Conservation (phyloP, 2,888 invertebrate genomes). For the Ormyrus nitidulus region DNA sequence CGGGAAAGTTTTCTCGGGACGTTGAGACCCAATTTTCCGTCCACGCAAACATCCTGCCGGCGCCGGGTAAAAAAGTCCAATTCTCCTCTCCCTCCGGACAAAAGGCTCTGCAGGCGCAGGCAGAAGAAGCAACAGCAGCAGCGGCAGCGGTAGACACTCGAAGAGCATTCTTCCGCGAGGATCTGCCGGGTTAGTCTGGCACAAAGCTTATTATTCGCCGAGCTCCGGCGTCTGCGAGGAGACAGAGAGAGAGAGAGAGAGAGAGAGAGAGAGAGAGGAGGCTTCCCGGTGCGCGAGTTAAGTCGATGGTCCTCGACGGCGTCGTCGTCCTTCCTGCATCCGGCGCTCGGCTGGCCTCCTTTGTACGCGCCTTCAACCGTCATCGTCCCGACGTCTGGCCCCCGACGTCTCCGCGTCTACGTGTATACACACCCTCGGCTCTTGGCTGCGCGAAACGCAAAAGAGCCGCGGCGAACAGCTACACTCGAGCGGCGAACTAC, state of each 20-base stretch:
- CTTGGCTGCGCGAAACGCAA: conserved; percentile 15
- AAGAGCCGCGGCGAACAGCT: conserved; percentile 28
- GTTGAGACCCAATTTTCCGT: too few relatives aligned
- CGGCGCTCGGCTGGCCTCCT: not conserved
- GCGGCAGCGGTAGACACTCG: not conserved
- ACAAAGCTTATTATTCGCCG: conserved; percentile 15
- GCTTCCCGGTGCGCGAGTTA: conserved; percentile 65
- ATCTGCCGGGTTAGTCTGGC: conserved; percentile 36
- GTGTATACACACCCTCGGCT: not conserved
- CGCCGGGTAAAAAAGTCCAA: too few relatives aligned
- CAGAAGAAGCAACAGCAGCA: too few relatives aligned
- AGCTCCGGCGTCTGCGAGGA: not conserved
- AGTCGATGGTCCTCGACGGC: conserved; percentile 68
- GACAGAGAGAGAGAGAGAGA: not conserved
- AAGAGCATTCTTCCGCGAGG: not conserved
- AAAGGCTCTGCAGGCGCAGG: too few relatives aligned
- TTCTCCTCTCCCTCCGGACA: too few relatives aligned
- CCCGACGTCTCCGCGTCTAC: too few relatives aligned
- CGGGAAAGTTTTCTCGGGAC: too few relatives aligned
- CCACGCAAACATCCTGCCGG: not conserved
- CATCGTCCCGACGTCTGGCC: conserved; percentile 10
- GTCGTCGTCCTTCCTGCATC: not conserved
- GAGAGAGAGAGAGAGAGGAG: not conserved
- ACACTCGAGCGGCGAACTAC: conserved; percentile 33
- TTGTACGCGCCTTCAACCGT: conserved; percentile 14